phyloP scores from a whole-genome alignment of 2,113 vertebrate genomes.

The Nannobrachium achirus region DNA sequence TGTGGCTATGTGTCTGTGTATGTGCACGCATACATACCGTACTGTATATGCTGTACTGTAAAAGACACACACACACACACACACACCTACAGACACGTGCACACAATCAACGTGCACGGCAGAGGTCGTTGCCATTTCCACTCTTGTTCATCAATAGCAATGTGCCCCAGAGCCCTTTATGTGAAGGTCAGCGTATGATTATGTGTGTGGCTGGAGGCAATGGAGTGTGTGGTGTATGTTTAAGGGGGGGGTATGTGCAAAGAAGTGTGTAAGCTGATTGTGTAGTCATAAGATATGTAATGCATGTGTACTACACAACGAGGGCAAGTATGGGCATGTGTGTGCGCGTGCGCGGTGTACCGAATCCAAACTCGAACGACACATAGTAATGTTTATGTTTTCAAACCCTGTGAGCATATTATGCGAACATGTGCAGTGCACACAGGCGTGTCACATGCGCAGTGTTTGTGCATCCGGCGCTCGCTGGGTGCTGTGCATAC shows the following conservation, averaged over 20 bases:
- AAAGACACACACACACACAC: slow-evolving; percentile 18
- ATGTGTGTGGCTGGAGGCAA: slow-evolving; percentile 48
- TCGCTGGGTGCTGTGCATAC: too few species aligned
- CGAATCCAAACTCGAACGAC: too few species aligned
- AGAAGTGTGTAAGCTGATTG: slow-evolving; percentile 11
- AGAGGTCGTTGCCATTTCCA: slow-evolving; percentile 51
- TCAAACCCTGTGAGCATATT: too few species aligned
- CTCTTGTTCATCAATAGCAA: slow-evolving; percentile 47
- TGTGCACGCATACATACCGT: too few species aligned
- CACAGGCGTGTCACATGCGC: too few species aligned
- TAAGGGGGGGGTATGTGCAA: slow-evolving; percentile 30
- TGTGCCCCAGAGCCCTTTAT: slow-evolving; percentile 58
- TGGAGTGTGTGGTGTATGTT: slow-evolving; percentile 29
- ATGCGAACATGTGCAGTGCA: too few species aligned
- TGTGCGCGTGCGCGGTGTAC: slow-evolving; percentile 40
- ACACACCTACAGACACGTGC: slow-evolving; percentile 14
- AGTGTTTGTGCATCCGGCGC: too few species aligned
- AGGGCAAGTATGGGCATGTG: neutral
- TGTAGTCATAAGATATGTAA: too few species aligned
- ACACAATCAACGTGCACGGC: neutral
- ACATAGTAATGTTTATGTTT: too few species aligned
- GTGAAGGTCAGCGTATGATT: slow-evolving; percentile 64
- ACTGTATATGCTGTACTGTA: too few species aligned
- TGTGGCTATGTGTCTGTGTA: too few species aligned
- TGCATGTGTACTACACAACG: too few species aligned